Evolutionary conservation across 2,113 vertebrate genomes (phyloP).

Genomic region (Anarhynchus alexandrinus): DNA sequence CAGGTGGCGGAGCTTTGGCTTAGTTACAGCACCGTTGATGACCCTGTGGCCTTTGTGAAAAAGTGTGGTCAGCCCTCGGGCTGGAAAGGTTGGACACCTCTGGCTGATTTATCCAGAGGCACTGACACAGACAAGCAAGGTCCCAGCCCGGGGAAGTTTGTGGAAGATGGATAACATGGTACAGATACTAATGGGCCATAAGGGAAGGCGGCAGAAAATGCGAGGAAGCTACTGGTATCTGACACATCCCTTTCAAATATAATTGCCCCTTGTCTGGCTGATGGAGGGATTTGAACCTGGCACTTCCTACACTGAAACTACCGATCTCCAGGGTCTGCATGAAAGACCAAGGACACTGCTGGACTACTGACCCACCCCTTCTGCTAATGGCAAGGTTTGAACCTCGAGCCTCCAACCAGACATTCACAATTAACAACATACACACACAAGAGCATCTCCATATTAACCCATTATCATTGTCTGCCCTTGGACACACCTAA

Average conservation of each 20-base stretch:
- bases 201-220: background rate
- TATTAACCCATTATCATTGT: background rate
- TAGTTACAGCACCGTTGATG: background rate
- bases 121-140: background rate
- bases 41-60: slow-evolving; percentile 19
- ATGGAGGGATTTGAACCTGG: background rate
- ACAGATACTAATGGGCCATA: background rate
- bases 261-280: background rate
- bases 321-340: background rate
- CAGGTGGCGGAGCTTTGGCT: slow-evolving; percentile 9
- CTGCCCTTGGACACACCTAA: background rate
- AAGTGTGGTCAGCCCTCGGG: background rate
- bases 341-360: background rate
- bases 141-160: background rate
- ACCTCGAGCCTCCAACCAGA: background rate
- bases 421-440: background rate
- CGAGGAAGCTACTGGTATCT: background rate
- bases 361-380: background rate
- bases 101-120: slow-evolving; percentile 14
- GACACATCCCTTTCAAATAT: background rate
- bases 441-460: background rate
- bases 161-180: background rate
- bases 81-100: background rate
- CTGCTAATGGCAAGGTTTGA: accelerated
- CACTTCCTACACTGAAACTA: background rate